Base-by-base conservation (phyloP, 2,797 vertebrate species). In the Acanthopagrus latus region DNA sequence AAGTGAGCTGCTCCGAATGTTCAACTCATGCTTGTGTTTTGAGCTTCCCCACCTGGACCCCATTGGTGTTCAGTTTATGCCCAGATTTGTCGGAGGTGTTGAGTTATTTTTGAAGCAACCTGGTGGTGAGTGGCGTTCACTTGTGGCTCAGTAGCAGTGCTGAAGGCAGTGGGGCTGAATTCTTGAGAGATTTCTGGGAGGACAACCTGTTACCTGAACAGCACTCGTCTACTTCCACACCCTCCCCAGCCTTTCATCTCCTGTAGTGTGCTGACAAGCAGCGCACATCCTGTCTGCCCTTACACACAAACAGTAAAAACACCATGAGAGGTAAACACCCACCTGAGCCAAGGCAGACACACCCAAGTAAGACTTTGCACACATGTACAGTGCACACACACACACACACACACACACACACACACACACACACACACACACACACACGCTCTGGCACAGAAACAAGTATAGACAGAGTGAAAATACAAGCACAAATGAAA, bases 201-300 rank as follows among this genome's bases (percentile, higher is more conserved):
- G 91, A 91, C 91, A 86, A 85, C 85, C 85, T 93, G 91, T 91
- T 92, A 92, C 86, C 91, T 89, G 92, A 93, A 89, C 62, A 51
- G 76, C 86, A 81, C 41, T 80, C 58, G 66, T 80, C 83, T 77
- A 62, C 79, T 79, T 91, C 88, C 88, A 84, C 89, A 85, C 91
- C 89, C 89, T 87, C 83, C 66, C 80, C 10, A 17, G 84, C 82
- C 93, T 94, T 94, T 94, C 89, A 94, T 94, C 92, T 93, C 77
- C 71, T 23, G 23, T 20, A 91, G 88, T 57, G 81, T 85, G 93
- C 92, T 94, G 93, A 94, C 92, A 94, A 91, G 88, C 85, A 68
- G 71, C 56, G 47, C 92, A 93, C 91, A 93, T 94, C 92, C 92
- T 93, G 93, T 92, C 93, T 92, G 84, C 81, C 79, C 78, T 79